These are phyloP conservation scores for Rhinoptilus africanus DNA, from an alignment of 2,113 vertebrate genomes.

Conservation along the genomic window DNA sequence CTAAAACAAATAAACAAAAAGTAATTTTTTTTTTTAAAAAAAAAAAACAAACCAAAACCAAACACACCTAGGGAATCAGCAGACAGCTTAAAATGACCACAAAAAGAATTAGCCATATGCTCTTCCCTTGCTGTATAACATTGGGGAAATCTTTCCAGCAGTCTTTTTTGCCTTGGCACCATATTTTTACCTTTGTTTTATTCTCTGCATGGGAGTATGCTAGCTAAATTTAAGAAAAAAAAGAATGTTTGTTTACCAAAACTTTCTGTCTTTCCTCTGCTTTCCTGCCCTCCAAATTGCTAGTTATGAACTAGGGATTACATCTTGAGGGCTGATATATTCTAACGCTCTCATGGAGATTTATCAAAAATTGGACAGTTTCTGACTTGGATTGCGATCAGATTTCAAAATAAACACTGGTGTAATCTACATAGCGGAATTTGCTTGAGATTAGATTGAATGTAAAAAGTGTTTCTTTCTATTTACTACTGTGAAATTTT, in stretches of 20 bases:
- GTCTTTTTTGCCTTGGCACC: neutral
- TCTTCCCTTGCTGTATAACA: neutral
- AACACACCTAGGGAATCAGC: neutral
- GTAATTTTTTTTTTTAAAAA: neutral
- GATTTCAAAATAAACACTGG: neutral
- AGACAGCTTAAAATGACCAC: neutral
- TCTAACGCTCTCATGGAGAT: neutral
- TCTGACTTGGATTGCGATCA: neutral
- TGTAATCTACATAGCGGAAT: neutral
- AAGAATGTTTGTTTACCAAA: neutral
- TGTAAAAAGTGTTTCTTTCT: neutral
- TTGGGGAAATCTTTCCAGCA: neutral
- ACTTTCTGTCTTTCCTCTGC: neutral
- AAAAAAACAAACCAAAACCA: neutral
- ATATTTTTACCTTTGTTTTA: neutral
- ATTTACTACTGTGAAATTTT: neutral
- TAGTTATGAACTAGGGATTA: neutral
- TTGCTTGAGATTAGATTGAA: neutral
- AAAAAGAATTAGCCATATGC: conserved; percentile 26
- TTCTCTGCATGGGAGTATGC: neutral
- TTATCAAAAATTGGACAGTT: neutral
- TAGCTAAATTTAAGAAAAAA: neutral
- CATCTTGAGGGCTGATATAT: neutral
- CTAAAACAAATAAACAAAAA: neutral
- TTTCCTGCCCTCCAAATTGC: neutral